phyloP scores from a whole-genome alignment of 2,113 vertebrate genomes.

The Passerina amoena region DNA sequence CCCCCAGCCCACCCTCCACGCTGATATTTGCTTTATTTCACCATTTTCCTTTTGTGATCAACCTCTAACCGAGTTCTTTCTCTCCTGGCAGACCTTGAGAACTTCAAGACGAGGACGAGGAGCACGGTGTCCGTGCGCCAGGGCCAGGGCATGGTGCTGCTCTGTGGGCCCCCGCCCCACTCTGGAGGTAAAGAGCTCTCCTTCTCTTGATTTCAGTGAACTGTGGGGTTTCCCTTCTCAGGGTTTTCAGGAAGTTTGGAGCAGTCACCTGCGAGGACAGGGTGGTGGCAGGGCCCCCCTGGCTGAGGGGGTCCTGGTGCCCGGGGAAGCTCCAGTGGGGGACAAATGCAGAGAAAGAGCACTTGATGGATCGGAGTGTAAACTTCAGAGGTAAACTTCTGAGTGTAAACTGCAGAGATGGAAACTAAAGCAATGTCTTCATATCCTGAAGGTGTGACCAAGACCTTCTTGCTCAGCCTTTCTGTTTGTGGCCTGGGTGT shows the following conservation, averaged over 20 bases:
- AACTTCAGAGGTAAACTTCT: not conserved
- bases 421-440: not conserved
- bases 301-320: not conserved
- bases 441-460: fast-evolving
- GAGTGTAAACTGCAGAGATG: not conserved
- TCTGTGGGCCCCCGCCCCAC: conserved; percentile 92
- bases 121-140: conserved; percentile 92
- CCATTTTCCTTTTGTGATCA: not conserved
- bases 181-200: conserved; percentile 84
- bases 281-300: not conserved
- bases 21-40: not conserved
- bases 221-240: not conserved
- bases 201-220: not conserved
- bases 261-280: too few species aligned
- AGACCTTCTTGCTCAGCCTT: not conserved
- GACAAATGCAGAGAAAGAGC: not conserved
- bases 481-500: not conserved
- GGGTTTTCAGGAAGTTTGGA: not conserved
- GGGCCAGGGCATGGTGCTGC: conserved; percentile 95
- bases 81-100: conserved; percentile 88
- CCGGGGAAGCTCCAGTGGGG: not conserved
- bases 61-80: not conserved
- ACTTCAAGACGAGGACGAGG: conserved; percentile 90
- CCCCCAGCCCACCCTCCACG: not conserved
- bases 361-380: not conserved